Conservation (phyloP, 2,113 vertebrate species). For the Bagarius yarrelli region DNA sequence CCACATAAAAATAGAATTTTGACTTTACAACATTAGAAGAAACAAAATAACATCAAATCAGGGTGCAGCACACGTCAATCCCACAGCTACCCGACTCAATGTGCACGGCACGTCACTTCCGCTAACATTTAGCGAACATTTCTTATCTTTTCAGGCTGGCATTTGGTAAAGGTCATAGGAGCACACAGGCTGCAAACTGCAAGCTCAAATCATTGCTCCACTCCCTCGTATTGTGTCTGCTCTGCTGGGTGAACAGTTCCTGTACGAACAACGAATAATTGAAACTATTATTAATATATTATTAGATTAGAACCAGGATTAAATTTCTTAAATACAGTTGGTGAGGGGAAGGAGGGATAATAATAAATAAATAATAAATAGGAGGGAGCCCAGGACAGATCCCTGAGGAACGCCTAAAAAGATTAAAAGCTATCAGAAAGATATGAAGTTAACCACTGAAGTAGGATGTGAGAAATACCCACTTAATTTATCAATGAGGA, state of each 20-base stretch:
- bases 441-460: too few relatives aligned
- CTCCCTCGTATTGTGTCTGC: slow-evolving; percentile 25
- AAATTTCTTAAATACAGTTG: too few relatives aligned
- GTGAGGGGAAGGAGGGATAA: too few relatives aligned
- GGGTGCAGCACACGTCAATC: slow-evolving; percentile 10
- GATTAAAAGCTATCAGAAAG: too few relatives aligned
- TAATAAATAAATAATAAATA: too few relatives aligned
- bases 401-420: too few relatives aligned
- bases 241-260: slow-evolving; percentile 34
- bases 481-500: too few relatives aligned
- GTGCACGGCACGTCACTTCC: slow-evolving; percentile 37
- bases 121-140: slow-evolving; percentile 49
- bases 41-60: slow-evolving; percentile 14
- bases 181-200: slow-evolving; percentile 37
- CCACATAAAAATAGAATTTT: slow-evolving; percentile 14
- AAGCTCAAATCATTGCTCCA: slow-evolving; percentile 17
- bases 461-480: too few relatives aligned
- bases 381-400: too few relatives aligned
- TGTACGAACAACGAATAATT: background rate
- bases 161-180: slow-evolving; percentile 55
- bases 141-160: slow-evolving; percentile 51
- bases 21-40: slow-evolving; percentile 26
- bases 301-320: too few relatives aligned
- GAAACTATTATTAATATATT: too few relatives aligned
- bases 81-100: slow-evolving; percentile 9